Evolutionary conservation across 35 echinoderm and acorn worm genomes (phyloP).

Genomic region (Stichopus chloronotus): DNA sequence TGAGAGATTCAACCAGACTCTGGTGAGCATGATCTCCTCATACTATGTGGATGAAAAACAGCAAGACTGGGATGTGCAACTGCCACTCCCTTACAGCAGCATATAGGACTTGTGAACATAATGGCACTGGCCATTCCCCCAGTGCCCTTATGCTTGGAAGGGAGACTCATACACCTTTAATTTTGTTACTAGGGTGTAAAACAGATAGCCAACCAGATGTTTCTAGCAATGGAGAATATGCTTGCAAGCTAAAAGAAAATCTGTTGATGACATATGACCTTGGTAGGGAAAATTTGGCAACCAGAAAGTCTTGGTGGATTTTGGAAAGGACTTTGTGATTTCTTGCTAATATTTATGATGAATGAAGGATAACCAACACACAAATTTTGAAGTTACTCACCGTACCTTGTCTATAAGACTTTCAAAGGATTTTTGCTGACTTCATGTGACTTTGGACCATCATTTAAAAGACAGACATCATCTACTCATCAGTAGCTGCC

Average conservation of each 20-base stretch:
- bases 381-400: too few species aligned
- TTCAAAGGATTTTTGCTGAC: too few species aligned
- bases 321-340: too few species aligned
- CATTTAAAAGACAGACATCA: too few species aligned
- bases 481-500: too few species aligned
- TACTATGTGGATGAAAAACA: slow-evolving; percentile 69
- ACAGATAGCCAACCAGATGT: not conserved
- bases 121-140: slow-evolving; percentile 62
- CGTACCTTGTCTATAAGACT: too few species aligned
- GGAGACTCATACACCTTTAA: slow-evolving; percentile 44
- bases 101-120: slow-evolving; percentile 68
- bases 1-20: slow-evolving; percentile 72
- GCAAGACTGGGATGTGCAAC: slow-evolving; percentile 61
- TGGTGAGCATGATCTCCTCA: slow-evolving; percentile 55
- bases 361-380: too few species aligned
- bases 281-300: slow-evolving; percentile 21
- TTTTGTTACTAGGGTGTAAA: not conserved
- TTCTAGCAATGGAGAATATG: slow-evolving; percentile 27
- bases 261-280: not conserved
- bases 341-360: too few species aligned
- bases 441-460: too few species aligned
- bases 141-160: slow-evolving; percentile 76
- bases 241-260: not conserved
- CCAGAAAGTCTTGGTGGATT: too few species aligned
- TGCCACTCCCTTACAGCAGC: slow-evolving; percentile 58